Percentiles rank a stretch among this genome's conserved stretches.
phyloP scores from a whole-genome alignment of 2,888 invertebrate species.

The Emmelina monodactyla region DNA sequence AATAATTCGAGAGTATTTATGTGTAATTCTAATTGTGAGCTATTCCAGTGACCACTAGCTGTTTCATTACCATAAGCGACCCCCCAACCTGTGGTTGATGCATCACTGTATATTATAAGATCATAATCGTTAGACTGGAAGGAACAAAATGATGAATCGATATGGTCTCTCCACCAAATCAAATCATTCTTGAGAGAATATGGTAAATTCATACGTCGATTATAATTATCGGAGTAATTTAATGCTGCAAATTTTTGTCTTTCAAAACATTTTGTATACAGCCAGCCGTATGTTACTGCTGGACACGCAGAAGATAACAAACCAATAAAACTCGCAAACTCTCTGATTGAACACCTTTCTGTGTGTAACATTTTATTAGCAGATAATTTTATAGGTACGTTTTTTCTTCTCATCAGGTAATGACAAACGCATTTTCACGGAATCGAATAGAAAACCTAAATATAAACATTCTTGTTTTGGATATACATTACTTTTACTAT shows the following conservation, averaged over 20 bases:
- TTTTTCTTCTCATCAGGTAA: no score
- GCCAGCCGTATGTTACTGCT: not conserved
- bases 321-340: not conserved
- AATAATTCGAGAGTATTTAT: not conserved
- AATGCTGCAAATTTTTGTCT: not conserved
- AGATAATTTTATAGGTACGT: no score
- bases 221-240: conserved; percentile 1
- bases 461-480: no score
- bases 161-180: no score
- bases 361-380: no score
- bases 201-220: not conserved
- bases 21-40: not conserved
- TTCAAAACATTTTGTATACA: not conserved
- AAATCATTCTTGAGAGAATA: not conserved
- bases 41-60: not conserved
- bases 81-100: not conserved
- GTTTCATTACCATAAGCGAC: not conserved
- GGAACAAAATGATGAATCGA: no score
- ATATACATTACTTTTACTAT: no score
- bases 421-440: no score
- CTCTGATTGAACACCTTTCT: no score
- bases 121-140: not conserved
- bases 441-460: no score
- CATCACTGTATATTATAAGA: not conserved
- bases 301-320: not conserved